phyloP scores from a whole-genome alignment of 1,140 invertebrate species.

The Drosophila triauraria region DNA sequence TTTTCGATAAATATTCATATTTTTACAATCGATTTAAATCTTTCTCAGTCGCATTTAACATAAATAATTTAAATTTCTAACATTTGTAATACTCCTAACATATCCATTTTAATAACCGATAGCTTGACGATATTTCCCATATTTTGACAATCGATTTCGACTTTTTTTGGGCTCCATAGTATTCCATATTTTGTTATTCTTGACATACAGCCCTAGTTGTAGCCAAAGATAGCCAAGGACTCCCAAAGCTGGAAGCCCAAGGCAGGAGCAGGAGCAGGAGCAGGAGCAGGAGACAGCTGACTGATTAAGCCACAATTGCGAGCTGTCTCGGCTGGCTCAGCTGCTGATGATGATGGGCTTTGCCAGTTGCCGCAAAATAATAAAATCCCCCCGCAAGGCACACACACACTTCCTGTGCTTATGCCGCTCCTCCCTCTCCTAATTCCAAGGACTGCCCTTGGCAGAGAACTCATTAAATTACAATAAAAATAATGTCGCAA shows the following conservation, averaged over 20 bases:
- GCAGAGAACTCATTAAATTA: conserved; percentile 74
- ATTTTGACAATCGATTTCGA: neutral
- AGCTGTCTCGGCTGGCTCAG: conserved; percentile 41
- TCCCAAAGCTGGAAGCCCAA: neutral
- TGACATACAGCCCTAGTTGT: neutral
- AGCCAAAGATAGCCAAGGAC: neutral
- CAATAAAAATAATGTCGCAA: conserved; percentile 54
- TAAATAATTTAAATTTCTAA: too few relatives aligned
- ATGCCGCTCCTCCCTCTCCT: neutral
- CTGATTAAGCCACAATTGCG: conserved; percentile 71
- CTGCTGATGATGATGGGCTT: conserved; percentile 40
- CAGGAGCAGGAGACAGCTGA: conserved; percentile 38
- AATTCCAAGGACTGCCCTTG: conserved; percentile 21
- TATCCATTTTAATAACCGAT: too few relatives aligned
- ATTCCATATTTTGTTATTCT: neutral
- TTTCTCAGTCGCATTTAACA: too few relatives aligned
- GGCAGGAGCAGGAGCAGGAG: neutral
- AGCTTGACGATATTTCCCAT: too few relatives aligned
- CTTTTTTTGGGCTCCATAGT: too few relatives aligned
- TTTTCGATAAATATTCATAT: too few relatives aligned
- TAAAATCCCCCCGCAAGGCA: conserved; percentile 20
- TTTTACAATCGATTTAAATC: too few relatives aligned
- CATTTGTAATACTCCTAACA: too few relatives aligned
- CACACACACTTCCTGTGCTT: conserved; percentile 1
- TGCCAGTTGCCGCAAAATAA: conserved; percentile 33